Base-by-base conservation (phyloP, 1,140 invertebrate genomes). In the Drosophila sp. region DNA sequence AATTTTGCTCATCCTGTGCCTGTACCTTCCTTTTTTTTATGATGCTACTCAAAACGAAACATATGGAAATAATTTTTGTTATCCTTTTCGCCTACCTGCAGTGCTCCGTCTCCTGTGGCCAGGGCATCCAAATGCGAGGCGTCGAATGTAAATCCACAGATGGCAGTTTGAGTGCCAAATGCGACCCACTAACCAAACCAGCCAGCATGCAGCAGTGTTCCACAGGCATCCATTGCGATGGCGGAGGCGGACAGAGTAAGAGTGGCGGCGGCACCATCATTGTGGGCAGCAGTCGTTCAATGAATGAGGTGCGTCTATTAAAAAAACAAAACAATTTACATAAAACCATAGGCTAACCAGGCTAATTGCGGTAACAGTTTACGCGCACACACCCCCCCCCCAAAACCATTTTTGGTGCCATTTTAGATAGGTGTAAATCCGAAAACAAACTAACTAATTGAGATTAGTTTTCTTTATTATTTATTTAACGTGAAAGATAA, bases 61-160 rank as follows among this genome's bases (percentile, higher is more conserved):
- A 77, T 78, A 83, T 90, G 80, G 68, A 82, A 84, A 81, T 83
- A 87, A 87, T 90, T 90, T 90, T 84, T 17, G 8, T 27, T 44
- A 40, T 35, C 41, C 11, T 27, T 38, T 40, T 27, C n/a, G 1
- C 6, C n/a, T n/a, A n/a, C 33, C 29, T 44, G 32, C 74, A 98
- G 97, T 98, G 97, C 90, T 97, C 97, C n/a, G 95, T 95, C 6
- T 95, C 95, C 1, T 98, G 97, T 85, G 97, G 97, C 3, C 95
- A 94, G 91, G 97, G 97, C 0, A 93, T 96, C n/a, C 96, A 97
- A 92, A 96, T 95, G 3, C 93, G 97, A 30, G 95, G 94, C 23
- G 96, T 98, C n/a, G 95, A 96, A 84, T 98, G 97, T 91, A 93
- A 95, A 81, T 93, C 93, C 73, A 74, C 79, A 10, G 80, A 92